Evolutionary conservation across 2,888 invertebrate genomes (phyloP).

Genomic region (Podabrus alpinus): DNA sequence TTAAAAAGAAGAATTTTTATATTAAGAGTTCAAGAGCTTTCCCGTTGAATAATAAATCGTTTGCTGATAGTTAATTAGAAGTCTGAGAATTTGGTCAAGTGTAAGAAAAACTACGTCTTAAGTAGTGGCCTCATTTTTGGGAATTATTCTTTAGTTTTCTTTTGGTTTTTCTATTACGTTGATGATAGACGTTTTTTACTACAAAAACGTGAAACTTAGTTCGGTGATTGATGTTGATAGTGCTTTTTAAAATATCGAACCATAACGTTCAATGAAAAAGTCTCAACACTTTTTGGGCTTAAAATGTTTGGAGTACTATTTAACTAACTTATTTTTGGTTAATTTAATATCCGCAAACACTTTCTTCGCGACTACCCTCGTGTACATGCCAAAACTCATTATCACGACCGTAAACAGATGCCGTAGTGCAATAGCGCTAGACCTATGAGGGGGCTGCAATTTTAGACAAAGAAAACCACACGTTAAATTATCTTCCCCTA

Average conservation of each 20-base stretch:
- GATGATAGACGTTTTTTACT: background rate
- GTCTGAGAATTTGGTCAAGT: background rate
- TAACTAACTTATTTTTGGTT: background rate
- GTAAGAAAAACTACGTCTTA: background rate
- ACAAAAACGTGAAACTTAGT: background rate
- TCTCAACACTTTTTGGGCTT: background rate
- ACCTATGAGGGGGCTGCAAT: slow-evolving; percentile 11
- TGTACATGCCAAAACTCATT: slow-evolving; percentile 18
- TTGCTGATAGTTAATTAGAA: background rate
- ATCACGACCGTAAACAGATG: slow-evolving; percentile 27
- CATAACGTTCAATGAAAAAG: background rate
- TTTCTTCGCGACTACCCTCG: background rate
- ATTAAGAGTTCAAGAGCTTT: background rate
- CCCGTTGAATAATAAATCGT: background rate
- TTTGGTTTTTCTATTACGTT: background rate
- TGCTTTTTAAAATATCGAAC: background rate
- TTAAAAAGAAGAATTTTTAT: too few relatives aligned
- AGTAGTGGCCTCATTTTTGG: background rate
- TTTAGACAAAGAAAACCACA: slow-evolving; percentile 17
- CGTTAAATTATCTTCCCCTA: slow-evolving; percentile 20
- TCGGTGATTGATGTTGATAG: background rate
- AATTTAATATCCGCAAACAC: background rate
- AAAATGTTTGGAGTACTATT: background rate
- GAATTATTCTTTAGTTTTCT: background rate
- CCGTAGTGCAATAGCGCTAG: slow-evolving; percentile 12